Base-by-base conservation (phyloP, 1,140 invertebrate species). In the Drosophila cardini region DNA sequence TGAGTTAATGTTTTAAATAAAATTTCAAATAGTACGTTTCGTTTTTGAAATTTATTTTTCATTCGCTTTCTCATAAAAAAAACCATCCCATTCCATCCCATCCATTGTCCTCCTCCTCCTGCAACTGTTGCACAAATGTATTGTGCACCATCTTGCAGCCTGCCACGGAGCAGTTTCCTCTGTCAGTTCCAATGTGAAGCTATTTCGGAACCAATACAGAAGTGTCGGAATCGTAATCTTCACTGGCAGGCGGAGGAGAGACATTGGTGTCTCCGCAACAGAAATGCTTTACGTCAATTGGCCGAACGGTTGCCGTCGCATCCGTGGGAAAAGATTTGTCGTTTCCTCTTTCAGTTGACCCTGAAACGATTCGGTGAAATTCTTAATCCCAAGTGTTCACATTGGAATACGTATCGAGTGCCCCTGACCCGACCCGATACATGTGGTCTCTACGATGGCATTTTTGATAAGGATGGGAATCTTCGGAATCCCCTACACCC, bases 311-410 rank as follows among this genome's bases (percentile, higher is more conserved):
- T 75, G 4, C 34, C 65, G 4, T 26, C 65, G 6, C 40, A 64
- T 8, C 60, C 80, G 2, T 2, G 57, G 2, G 11, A 16, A 0
- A 13, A 40, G 4, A 74, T 86, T 0, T 52, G 68, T 9, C 26
- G 26, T 1, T 80, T 80, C 4, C 61, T 85, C 0, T 70, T 50
- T 6, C 13, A 78, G 5, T 38, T 85, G 9, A 85, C 70, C 3
- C 26, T 85, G n/a, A 30, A 65, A 6, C 68, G 67, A 2, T 85
- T 86, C n/a, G 46, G 61, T 0, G 46, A 63, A 6, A 63, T 85
- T 0, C 32, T 80, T 0, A 61, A 85, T 26, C 73, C 81, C 0
- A 55, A 80, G 43, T 48, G 57, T n/a, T 34, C 50, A 0, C 57
- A 56, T 0, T 80, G 81, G 70, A 68, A 71, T 15, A 55, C 34